Base-by-base conservation (phyloP, 2,113 vertebrate genomes). In the Illadopsis cleaveri region DNA sequence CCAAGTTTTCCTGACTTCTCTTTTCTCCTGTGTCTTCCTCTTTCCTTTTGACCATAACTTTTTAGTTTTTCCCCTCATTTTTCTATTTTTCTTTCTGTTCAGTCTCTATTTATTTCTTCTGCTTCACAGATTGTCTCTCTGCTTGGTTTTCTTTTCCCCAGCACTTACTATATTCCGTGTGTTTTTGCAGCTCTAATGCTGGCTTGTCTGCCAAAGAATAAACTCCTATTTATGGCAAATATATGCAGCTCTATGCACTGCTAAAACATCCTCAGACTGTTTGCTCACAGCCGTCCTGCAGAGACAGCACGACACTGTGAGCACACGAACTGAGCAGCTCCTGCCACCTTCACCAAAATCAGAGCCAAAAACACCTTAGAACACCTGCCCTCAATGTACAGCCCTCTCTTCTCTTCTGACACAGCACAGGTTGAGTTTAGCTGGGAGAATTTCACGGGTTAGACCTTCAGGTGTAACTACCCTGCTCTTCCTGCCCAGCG, bases 161-260 rank as follows among this genome's bases (percentile, higher is more conserved):
- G 82, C 82, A 60, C 94, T 96, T 95, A 88, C 82, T 96, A 86
- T 92, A 90, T 75, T 93, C 85, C 53, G 11, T 77, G 72, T 94
- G 85, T 80, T 93, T 96, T 83, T 93, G 80, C 92, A 93, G 81
- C 85, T 91, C 92, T 94, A 88, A 93, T 91, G 90, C 94, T 91
- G 51, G 85, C 75, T 93, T 81, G 94, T 96, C 95, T 97, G 94
- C 94, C 93, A 96, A 95, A 95, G 96, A 95, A 90, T 95, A 97
- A 95, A 93, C 85, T 96, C 88, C 96, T 96, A 95, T 96, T 97
- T 96, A 92, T 96, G 94, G 96, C 65, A 96, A 96, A 96, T 96
- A 75, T 84, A 94, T 96, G 92, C 96, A 95, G 94, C 93, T 96
- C 71, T 90, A 57, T 94, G 93, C 92, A 48, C 92, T 95, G 93